phyloP scores from a whole-genome alignment of 1,140 invertebrate genomes.

The Drosophila ficusphila region DNA sequence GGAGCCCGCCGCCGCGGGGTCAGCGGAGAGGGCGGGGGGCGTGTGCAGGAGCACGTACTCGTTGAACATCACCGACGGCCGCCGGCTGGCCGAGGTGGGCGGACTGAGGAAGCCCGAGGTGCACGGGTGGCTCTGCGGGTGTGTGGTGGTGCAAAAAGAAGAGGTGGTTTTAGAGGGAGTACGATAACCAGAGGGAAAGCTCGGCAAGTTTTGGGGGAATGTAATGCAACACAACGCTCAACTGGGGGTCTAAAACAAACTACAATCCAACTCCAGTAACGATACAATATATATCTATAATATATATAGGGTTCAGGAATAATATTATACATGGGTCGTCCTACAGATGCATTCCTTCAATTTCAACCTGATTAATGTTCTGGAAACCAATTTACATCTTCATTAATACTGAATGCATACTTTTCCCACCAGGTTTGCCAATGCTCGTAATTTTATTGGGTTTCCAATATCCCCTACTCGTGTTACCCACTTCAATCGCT shows the following conservation, averaged over 20 bases:
- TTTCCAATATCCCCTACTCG: not conserved
- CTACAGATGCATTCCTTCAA: no score
- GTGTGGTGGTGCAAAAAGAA: not conserved
- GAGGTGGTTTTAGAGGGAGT: not conserved
- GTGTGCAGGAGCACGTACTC: conserved; percentile 91
- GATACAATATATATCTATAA: not conserved
- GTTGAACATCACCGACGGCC: conserved; percentile 94
- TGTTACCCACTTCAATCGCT: not conserved
- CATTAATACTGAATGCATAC: no score
- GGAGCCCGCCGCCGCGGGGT: conserved; percentile 13
- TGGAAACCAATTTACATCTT: no score
- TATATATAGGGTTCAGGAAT: not conserved
- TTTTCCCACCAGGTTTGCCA: not conserved
- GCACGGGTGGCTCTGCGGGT: conserved; percentile 74
- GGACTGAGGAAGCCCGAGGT: conserved; percentile 85
- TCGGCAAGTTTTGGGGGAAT: not conserved
- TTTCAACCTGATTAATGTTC: not conserved
- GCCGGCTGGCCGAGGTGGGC: conserved; percentile 87
- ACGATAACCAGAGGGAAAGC: not conserved
- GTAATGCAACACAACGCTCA: conserved; percentile 19
- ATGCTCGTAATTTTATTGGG: not conserved
- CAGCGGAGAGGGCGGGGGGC: conserved; percentile 84
- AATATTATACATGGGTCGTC: not conserved
- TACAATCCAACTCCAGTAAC: conserved; percentile 3
- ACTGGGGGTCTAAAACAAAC: not conserved